These are phyloP conservation scores for Nymphalis io DNA, from an alignment of 1,140 invertebrate species.

Conservation along the genomic window DNA sequence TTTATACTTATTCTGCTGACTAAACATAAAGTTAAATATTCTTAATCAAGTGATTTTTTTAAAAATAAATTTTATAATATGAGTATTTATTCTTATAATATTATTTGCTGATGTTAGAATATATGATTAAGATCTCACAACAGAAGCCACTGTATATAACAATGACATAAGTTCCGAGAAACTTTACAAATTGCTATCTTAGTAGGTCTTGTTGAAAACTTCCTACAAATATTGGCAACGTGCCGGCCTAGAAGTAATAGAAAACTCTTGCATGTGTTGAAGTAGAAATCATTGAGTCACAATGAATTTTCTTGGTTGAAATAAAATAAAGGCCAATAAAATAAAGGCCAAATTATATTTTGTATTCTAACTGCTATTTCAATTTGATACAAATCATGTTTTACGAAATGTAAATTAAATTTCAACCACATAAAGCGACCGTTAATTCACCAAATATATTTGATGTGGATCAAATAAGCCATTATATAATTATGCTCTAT, in stretches of 20 bases:
- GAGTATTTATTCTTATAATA: not conserved
- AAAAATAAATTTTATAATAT: not conserved
- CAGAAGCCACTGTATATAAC: not conserved
- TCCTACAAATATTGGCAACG: slow-evolving; percentile 12
- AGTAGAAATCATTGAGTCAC: slow-evolving; percentile 6
- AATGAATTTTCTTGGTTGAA: not conserved
- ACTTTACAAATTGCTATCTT: slow-evolving; percentile 26
- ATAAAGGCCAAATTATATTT: too few species aligned
- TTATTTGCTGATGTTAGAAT: not conserved
- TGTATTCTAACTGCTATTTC: too few species aligned
- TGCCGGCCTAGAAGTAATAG: slow-evolving; percentile 14
- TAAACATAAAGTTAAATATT: too few species aligned
- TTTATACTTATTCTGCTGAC: too few species aligned
- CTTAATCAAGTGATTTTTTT: not conserved
- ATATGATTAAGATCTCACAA: not conserved
- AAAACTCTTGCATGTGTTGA: slow-evolving; percentile 10
- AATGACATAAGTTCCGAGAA: slow-evolving; percentile 11
- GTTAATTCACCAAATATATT: too few species aligned
- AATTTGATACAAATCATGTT: too few species aligned
- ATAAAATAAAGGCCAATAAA: not conserved
- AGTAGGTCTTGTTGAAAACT: slow-evolving; percentile 17
- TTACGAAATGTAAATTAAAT: too few species aligned
- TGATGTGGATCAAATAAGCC: too few species aligned
- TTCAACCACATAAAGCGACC: too few species aligned
- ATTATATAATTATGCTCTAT: too few species aligned